Conservation (phyloP, 2,797 vertebrate species). For the Hipposideros larvatus region DNA sequence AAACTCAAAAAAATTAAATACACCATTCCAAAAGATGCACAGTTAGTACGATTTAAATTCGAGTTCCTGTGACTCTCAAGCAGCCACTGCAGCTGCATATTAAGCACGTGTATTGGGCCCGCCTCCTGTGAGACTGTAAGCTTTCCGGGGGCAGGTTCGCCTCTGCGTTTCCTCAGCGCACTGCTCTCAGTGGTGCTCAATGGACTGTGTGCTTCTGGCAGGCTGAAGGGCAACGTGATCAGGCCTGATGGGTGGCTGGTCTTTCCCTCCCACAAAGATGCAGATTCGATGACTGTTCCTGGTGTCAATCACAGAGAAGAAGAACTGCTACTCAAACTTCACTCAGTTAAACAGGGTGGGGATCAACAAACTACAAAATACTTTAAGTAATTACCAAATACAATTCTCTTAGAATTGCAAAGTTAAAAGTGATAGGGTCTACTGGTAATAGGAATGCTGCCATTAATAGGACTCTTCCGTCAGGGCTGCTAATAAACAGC, state of each 20-base stretch:
- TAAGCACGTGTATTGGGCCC: background rate
- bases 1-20: background rate
- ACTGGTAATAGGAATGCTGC: slow-evolving; percentile 69
- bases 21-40: background rate
- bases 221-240: background rate
- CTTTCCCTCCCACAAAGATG: slow-evolving; percentile 22
- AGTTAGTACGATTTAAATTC: background rate
- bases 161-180: background rate
- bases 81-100: background rate
- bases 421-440: slow-evolving; percentile 79
- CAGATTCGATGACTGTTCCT: background rate
- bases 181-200: background rate
- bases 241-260: background rate
- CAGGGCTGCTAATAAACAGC: slow-evolving; percentile 80
- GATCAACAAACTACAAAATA: slow-evolving; percentile 79
- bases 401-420: slow-evolving; percentile 67
- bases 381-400: slow-evolving; percentile 78
- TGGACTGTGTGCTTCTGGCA: background rate
- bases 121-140: background rate
- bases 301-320: slow-evolving; percentile 48
- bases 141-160: background rate
- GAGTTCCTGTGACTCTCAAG: background rate
- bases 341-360: slow-evolving; percentile 56
- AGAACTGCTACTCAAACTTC: slow-evolving; percentile 69
- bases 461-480: slow-evolving; percentile 80